Evolutionary conservation across 1,140 invertebrate species (phyloP).

Genomic region (Anastrepha obliqua): DNA sequence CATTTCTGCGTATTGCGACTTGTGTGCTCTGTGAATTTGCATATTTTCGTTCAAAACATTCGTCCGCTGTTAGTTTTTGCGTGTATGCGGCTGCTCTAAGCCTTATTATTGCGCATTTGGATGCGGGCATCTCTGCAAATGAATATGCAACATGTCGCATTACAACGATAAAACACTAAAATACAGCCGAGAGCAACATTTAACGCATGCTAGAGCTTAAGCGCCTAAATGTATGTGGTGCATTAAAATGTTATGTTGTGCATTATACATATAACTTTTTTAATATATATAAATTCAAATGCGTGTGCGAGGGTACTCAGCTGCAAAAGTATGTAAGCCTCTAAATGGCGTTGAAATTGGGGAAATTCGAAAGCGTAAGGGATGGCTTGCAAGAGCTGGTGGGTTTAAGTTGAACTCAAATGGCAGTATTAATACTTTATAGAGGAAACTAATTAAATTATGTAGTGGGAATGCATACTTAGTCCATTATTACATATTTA

Average conservation of each 20-base stretch:
- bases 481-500: too few relatives aligned
- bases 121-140: not conserved
- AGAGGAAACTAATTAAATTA: too few relatives aligned
- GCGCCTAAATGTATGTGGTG: not conserved
- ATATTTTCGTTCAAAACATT: not conserved
- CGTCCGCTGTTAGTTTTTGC: not conserved
- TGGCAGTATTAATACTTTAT: too few relatives aligned
- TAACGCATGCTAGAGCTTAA: not conserved
- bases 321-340: not conserved
- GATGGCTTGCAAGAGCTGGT: not conserved
- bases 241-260: not conserved
- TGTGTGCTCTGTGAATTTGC: not conserved
- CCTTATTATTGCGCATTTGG: constrained; percentile 16
- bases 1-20: too few relatives aligned
- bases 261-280: not conserved
- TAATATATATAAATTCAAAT: not conserved
- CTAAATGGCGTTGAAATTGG: not conserved
- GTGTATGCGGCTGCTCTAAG: not conserved
- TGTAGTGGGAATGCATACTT: too few relatives aligned
- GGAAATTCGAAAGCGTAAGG: not conserved
- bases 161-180: not conserved
- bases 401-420: not conserved
- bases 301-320: not conserved
- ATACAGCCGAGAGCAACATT: not conserved
- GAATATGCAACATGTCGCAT: constrained; percentile 7